These are phyloP conservation scores for Tachina fera DNA, from an alignment of 2,888 invertebrate genomes.

Conservation along the genomic window DNA sequence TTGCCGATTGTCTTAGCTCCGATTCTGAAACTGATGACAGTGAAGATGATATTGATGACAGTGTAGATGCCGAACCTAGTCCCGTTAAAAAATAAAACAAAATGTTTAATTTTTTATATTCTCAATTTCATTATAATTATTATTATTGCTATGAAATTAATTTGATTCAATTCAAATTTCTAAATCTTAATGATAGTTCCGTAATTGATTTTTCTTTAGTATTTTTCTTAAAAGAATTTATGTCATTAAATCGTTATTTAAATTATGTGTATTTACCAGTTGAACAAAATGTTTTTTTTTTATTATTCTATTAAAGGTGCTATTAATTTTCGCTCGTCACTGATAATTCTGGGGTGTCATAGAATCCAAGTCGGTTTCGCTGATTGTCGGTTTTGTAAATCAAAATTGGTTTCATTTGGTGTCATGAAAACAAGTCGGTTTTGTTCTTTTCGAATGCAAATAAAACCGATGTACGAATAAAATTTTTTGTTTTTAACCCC, in stretches of 20 bases:
- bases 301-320: too few species aligned
- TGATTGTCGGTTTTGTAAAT: too few species aligned
- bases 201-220: slow-evolving; percentile 18
- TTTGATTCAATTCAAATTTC: slow-evolving; percentile 19
- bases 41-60: slow-evolving; percentile 72
- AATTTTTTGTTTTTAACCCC: too few species aligned
- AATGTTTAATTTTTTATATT: not conserved
- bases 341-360: too few species aligned
- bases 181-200: slow-evolving; percentile 15
- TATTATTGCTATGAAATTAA: slow-evolving; percentile 16
- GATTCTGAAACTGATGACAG: slow-evolving; percentile 75
- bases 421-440: too few species aligned
- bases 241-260: not conserved
- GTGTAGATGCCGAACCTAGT: not conserved
- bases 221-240: not conserved
- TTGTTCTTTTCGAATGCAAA: too few species aligned
- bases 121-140: slow-evolving; percentile 9
- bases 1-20: slow-evolving; percentile 82
- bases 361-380: too few species aligned
- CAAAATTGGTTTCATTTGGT: too few species aligned
- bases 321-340: too few species aligned
- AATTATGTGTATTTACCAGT: not conserved
- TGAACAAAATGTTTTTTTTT: too few species aligned
- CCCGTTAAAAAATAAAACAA: slow-evolving; percentile 20
- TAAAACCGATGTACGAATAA: too few species aligned